A percentile compares a stretch with the other conserved stretches of the same genome.
Conservation (phyloP, 2,113 vertebrate species). For the Cercocebus atys region DNA sequence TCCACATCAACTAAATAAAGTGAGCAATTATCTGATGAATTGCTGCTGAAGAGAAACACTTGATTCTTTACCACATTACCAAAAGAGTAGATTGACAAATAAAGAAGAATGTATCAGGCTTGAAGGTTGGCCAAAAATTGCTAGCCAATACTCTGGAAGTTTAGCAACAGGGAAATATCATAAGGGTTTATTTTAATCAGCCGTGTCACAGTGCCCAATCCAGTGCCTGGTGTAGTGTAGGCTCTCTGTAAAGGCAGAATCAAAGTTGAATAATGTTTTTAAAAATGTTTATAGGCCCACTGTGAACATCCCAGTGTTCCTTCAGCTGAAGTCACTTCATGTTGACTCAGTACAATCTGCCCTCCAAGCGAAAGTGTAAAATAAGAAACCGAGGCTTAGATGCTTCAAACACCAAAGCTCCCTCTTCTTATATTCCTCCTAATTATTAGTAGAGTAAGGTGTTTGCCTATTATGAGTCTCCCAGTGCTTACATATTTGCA, state of each 20-base stretch:
- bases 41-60: neutral
- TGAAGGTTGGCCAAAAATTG: neutral
- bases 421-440: neutral
- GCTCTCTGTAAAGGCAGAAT: neutral
- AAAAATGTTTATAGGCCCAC: neutral
- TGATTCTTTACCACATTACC: neutral
- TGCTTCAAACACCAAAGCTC: neutral
- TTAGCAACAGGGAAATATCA: neutral
- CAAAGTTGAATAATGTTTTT: neutral
- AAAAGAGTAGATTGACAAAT: neutral
- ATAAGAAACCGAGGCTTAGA: neutral
- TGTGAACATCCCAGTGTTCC: neutral
- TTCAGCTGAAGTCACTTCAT: neutral
- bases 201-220: neutral
- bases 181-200: neutral
- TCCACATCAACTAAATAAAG: neutral
- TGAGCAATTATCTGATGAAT: neutral
- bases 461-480: neutral
- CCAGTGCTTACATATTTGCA: neutral
- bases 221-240: neutral
- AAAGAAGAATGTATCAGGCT: neutral
- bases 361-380: neutral
- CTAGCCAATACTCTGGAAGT: neutral
- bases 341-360: neutral
- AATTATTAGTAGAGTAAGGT: neutral